Base-by-base conservation (phyloP, 2,888 invertebrate genomes). In the Papilio elwesi region DNA sequence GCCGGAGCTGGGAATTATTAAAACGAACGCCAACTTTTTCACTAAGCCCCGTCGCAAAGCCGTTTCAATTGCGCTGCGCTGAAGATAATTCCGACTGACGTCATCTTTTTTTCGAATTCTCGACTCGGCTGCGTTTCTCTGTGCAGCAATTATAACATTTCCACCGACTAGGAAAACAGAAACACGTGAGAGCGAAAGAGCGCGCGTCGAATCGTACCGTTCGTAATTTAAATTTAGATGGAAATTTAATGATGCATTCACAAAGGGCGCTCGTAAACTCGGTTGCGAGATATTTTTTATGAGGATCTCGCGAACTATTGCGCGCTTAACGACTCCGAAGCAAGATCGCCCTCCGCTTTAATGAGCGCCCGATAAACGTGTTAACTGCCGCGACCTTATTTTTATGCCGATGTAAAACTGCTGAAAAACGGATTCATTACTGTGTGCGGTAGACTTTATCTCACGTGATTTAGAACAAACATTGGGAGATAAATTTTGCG, bases 11-110 rank as follows among this genome's bases (percentile, higher is more conserved):
- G 92, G 92, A 93, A 93, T 93, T 93, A 93, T 93, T 92, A 93
- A 93, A 93, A 93, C 93, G 93, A 93, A 93, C 93, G 93, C 92
- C 93, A 93, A 93, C 92, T 93, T 93, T 93, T 93, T 93, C 91
- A 92, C 91, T 93, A 92, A 93, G 93, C 93, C 89, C 83, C 90
- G 92, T 91, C 92, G 92, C 92, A 93, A 93, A 93, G 93, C 93
- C 93, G 93, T 93, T 93, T 92, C 93, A 93, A 93, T 93, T 93
- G 93, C 93, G 90, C 93, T 91, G 92, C 91, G 93, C 93, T 93
- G 93, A 92, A 93, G 93, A 93, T 93, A 93, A 93, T 93, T 92
- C 93, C 92, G 82, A 91, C 91, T 92, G 92, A 92, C 93, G 93
- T 93, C 93, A 92, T 92, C 93, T 93, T 93, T 93, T 87, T 92